phyloP scores from a whole-genome alignment of 1,140 invertebrate species.

The Schlechtendalia chinensis region DNA sequence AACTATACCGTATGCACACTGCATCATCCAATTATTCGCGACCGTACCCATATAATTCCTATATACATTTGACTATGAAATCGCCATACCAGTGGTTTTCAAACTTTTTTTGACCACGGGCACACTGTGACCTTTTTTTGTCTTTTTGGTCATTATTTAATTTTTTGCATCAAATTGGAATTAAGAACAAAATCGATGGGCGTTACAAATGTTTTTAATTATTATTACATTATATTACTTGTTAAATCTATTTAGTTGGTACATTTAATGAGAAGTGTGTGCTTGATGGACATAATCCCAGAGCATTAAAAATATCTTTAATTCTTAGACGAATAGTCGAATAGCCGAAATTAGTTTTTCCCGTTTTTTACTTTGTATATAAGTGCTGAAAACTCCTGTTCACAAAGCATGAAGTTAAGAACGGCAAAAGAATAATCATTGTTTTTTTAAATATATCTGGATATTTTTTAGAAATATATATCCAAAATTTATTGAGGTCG shows the following conservation, averaged over 20 bases:
- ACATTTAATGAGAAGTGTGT: too few species aligned
- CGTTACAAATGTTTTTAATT: not conserved
- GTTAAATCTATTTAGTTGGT: not conserved
- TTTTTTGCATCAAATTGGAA: not conserved
- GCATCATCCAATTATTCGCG: too few species aligned
- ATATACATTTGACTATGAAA: too few species aligned
- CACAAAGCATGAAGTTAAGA: constrained; percentile 5
- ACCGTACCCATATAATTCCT: too few species aligned
- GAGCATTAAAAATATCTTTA: constrained; percentile 3
- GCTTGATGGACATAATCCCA: not conserved
- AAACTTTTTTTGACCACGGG: not conserved
- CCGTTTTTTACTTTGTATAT: too few species aligned
- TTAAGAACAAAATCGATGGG: not conserved
- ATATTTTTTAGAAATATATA: too few species aligned
- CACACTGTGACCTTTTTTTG: not conserved
- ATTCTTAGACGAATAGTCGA: constrained; percentile 18
- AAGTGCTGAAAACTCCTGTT: not conserved
- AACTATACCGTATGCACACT: too few species aligned
- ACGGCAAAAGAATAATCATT: not conserved
- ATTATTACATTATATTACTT: not conserved
- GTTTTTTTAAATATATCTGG: constrained; percentile 8
- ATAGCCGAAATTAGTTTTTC: too few species aligned
- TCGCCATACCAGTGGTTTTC: constrained; percentile 31
- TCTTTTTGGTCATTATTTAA: not conserved
- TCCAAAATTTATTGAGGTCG: too few species aligned